Base-by-base conservation (phyloP, 2,888 invertebrate genomes). In the Ichneumoninae sp. region DNA sequence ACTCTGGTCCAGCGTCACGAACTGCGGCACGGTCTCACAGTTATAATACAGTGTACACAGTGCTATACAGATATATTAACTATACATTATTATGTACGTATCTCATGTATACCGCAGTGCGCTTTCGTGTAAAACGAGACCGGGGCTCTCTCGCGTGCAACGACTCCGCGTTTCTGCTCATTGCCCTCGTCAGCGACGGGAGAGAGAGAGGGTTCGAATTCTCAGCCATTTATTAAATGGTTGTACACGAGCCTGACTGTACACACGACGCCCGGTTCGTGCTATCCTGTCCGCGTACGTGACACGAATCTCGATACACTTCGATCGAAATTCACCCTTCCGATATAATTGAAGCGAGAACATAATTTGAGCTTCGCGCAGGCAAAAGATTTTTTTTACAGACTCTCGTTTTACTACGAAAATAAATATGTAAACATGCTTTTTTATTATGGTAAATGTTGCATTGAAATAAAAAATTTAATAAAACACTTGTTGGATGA, bases 121-220 rank as follows among this genome's bases (percentile, higher is more conserved):
- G 54, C 78, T 65, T 60, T 79, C 79, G 82, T 79, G 82, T 82
- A 82, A 70, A 66, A 33, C 79, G 78, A 82, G 78, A 84, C 71
- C 71, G 82, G 62, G 62, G 80, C 22, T 68, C 44, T 80, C 68
- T 77, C 74, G 80, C 80, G 80, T 84, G 80, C 84, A 84, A 84
- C 80, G 82, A 71, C 50, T 79, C 16, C 44, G 44, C 79, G 84
- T 84, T 84, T 81, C 71, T 79, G 82, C 81, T 84, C 84, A 81
- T 84, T 84, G 79, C 79, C 84, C 84, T 84, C 84, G 79, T 84
- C 84, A 84, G 75, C 68, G 70, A 72, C 16, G 44, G 4, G 44
- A 47, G 44, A 47, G 13, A 44, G 44, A 79, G 84, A 79, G 84
- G 75, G 68, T 62, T 62, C 82, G 78, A 78, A 78, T 78, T 74